A percentile compares a stretch with the other conserved stretches of the same genome.
These are phyloP conservation scores for Paramormyrops hopkinsi DNA, from an alignment of 2,797 vertebrate genomes.

Conservation along the genomic window DNA sequence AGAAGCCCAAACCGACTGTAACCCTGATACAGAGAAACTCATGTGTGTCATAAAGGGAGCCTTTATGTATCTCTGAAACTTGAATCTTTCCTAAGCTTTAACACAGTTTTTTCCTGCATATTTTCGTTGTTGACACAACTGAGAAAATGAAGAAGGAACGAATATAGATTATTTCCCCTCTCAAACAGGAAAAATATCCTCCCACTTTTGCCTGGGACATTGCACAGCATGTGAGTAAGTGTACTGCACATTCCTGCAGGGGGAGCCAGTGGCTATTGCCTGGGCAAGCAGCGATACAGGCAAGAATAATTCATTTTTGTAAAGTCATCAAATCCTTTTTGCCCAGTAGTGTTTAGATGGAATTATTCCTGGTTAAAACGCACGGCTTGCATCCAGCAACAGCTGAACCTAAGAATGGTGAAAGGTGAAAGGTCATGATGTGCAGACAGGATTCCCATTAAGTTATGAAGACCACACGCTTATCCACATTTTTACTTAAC, in stretches of 20 bases:
- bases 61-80: background rate
- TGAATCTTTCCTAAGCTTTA: background rate
- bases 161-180: background rate
- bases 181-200: constrained; percentile 3
- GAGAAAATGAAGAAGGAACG: background rate
- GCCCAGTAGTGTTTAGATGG: background rate
- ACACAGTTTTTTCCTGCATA: background rate
- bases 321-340: background rate
- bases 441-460: background rate
- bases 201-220: background rate
- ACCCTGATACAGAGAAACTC: background rate
- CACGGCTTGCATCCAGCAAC: background rate
- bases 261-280: background rate
- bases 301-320: background rate
- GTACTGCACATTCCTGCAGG: background rate
- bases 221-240: background rate
- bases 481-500: background rate
- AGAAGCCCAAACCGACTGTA: background rate
- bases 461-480: background rate
- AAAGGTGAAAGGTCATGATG: background rate
- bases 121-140: background rate
- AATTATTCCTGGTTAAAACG: background rate
- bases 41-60: background rate
- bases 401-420: background rate
- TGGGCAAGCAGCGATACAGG: background rate